A percentile compares a stretch with the other conserved stretches of the same genome.
Evolutionary conservation across 2,888 invertebrate species (phyloP).

Genomic region (Pachliopta kotzebuea): DNA sequence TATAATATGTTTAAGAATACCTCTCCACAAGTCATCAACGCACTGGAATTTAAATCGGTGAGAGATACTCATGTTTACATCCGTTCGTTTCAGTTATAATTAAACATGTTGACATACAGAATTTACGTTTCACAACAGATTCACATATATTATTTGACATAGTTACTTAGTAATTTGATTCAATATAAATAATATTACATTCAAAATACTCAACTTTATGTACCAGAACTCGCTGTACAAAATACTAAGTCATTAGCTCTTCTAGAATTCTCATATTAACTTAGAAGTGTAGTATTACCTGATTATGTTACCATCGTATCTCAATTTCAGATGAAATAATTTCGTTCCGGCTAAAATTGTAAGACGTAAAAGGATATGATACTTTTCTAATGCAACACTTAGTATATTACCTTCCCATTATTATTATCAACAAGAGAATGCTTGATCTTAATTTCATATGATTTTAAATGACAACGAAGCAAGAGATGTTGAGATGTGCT

Average conservation of each 20-base stretch:
- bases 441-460: no score
- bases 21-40: not conserved
- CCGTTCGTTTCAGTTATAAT: constrained; percentile 18
- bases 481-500: no score
- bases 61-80: constrained; percentile 17
- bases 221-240: not conserved
- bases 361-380: not conserved
- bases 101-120: constrained; percentile 15
- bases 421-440: not conserved
- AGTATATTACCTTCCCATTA: not conserved
- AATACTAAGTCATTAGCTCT: not conserved
- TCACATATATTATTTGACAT: constrained; percentile 18
- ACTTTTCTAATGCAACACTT: not conserved
- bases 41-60: not conserved
- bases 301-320: not conserved
- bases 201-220: not conserved
- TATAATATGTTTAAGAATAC: not conserved
- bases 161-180: constrained; percentile 20
- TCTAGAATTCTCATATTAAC: not conserved
- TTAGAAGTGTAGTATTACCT: not conserved
- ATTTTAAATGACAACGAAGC: no score
- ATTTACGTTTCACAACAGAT: constrained; percentile 15
- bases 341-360: not conserved
- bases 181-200: not conserved
- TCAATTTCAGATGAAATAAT: not conserved